These are phyloP conservation scores for Pollenia labialis DNA, from an alignment of 2,888 invertebrate species.

Conservation along the genomic window DNA sequence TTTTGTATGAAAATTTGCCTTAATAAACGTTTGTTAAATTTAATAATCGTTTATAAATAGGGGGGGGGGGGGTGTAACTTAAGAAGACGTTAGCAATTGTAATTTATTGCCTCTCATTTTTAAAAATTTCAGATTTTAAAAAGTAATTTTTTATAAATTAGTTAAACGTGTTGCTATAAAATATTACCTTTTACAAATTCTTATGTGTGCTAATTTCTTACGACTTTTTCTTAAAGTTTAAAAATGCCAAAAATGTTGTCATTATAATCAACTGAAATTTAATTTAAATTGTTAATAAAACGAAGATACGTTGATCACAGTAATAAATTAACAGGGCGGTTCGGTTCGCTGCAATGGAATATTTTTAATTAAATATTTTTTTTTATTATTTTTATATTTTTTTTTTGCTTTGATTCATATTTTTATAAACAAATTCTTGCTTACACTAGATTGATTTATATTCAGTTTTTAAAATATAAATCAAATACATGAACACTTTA, in stretches of 20 bases:
- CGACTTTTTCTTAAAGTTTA: background rate
- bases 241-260: constrained; percentile 3
- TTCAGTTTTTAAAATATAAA: background rate
- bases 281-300: constrained; percentile 16
- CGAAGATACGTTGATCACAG: background rate
- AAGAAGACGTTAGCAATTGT: too few species aligned
- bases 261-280: constrained; percentile 6
- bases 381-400: background rate
- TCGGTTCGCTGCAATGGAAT: background rate
- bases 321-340: background rate
- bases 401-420: background rate
- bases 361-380: constrained; percentile 11
- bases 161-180: constrained; percentile 14
- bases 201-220: background rate
- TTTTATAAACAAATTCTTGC: background rate
- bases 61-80: too few species aligned
- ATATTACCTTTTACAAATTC: background rate
- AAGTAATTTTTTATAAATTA: background rate
- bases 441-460: background rate
- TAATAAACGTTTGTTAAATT: too few species aligned
- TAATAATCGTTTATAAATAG: too few species aligned
- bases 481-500: background rate
- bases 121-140: background rate
- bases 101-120: background rate
- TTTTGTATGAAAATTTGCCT: too few species aligned